Base-by-base conservation (phyloP, 2,113 vertebrate species). In the Cnemophilus loriae region DNA sequence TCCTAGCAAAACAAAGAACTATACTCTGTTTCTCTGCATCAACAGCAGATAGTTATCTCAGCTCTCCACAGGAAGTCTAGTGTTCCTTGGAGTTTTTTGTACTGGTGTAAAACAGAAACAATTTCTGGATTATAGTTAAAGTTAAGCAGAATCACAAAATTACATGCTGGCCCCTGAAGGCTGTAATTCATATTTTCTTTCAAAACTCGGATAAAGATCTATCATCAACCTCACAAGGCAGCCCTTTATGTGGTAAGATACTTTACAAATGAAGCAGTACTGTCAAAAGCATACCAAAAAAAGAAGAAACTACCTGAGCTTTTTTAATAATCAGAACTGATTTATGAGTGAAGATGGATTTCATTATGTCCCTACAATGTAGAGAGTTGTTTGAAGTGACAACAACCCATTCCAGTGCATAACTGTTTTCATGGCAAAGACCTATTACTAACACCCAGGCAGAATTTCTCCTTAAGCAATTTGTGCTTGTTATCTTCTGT, bases 361-460 rank as follows among this genome's bases (percentile, higher is more conserved):
- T 87, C 7, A 16, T 30, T 67, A 28, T 0, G 1, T 78, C 5
- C 6, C 2, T 4, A 4, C 13, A 19, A n/a, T 0, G 0, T 1
- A 33, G 28, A 35, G 9, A 56, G 27, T 13, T 39, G 8, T 57
- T 39, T 63, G 12, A 79, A 28, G 19, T 37, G 21, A 47, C 21
- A 61, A 37, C 12, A 77, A 32, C 13, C 9, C 93, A n/a, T 83
- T 63, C 7, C 47, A 76, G 24, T 17, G 19, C 26, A 63, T 71
- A 68, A 35, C 4, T n/a, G 14, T 61, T 93, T 75, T 64, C n/a
- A 65, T 3, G 4, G 21, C 21, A 61, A 74, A 70, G 23, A 70
- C 8, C 6, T 82, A 22, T 74, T 23, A 32, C 7, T 65, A 65
- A 52, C 39, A 65, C 5, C 6, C 18, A 52, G 67, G 39, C 1